Base-by-base conservation (phyloP, 2,797 vertebrate species). In the Tympanoctomys barrerae region DNA sequence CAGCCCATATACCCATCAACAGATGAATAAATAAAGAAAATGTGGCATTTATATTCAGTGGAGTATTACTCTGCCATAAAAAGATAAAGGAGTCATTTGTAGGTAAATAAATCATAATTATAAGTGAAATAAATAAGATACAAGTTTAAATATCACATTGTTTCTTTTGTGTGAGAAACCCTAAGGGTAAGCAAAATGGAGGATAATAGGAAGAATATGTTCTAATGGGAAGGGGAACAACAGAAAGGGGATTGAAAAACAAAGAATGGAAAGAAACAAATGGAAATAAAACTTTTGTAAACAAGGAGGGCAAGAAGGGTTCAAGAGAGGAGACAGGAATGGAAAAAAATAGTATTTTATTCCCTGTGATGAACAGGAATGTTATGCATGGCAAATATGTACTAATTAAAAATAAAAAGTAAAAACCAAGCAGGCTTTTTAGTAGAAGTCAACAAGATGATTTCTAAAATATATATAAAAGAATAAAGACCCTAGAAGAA, bases 401-500 rank as follows among this genome's bases (percentile, higher is more conserved):
- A 28, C 12, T 77, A 77, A 46, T 28, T 49, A 77, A 49, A 24
- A 73, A 73, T 42, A 42, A 73, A 79, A 28, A 78, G 14, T 52
- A 59, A 85, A 70, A 85, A 79, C 39, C 71, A 7, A 82, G 57
- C 7, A 42, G 6, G 9, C 18, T 85, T 89, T 80, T 39, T 80
- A 86, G n/a, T 86, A 61, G 75, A 91, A 26, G 31, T 85, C 8
- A 80, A n/a, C 14, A 73, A 42, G 24, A 33, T 39, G 71, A 80
- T 75, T 46, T 89, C 5, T 87, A 87, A 82, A 77, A 57, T 94
- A 13, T 62, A 22, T 84, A 75, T 80, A 14, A 94, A 42, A 66
- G 64, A 92, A 33, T 75, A 94, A n/a, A 83, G 71, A 79, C 46
- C 31, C 19, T 61, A 19, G 42, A 89, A 68, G 18, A 54, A 33